These are phyloP conservation scores for Parus major DNA, from an alignment of 2,113 vertebrate species.

Conservation along the genomic window DNA sequence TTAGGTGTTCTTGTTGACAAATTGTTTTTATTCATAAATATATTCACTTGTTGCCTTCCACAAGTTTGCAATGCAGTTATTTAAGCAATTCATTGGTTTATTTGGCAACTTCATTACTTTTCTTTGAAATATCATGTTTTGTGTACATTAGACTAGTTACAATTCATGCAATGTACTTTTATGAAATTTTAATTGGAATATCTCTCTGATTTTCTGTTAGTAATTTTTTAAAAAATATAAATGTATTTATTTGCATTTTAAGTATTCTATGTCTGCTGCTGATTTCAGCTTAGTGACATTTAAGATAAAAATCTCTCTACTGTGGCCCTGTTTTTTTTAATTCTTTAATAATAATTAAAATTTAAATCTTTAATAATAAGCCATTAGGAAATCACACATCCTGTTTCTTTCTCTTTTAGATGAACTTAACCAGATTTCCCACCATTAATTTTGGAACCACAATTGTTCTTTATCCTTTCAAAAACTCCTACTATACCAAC, in stretches of 20 bases:
- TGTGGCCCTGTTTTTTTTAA: background rate
- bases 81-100: constrained; percentile 11
- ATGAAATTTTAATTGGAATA: constrained; percentile 42
- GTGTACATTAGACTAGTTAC: background rate
- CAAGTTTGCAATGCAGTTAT: background rate
- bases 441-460: background rate
- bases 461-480: background rate
- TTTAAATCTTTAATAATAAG: background rate
- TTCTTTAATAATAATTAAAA: background rate
- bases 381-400: background rate
- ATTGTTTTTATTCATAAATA: background rate
- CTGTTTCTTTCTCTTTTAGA: background rate
- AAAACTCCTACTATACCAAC: background rate
- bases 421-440: background rate
- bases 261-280: background rate
- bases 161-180: background rate
- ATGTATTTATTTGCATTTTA: background rate
- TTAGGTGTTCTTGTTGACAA: constrained; percentile 4
- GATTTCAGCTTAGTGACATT: background rate
- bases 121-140: constrained; percentile 25
- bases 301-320: background rate
- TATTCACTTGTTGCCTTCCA: constrained; percentile 1
- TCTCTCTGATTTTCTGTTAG: background rate
- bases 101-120: constrained; percentile 29
- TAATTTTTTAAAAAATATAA: background rate